These are phyloP conservation scores for Ommatoiulus sabulosus DNA, from an alignment of 2,888 invertebrate genomes.

Conservation along the genomic window DNA sequence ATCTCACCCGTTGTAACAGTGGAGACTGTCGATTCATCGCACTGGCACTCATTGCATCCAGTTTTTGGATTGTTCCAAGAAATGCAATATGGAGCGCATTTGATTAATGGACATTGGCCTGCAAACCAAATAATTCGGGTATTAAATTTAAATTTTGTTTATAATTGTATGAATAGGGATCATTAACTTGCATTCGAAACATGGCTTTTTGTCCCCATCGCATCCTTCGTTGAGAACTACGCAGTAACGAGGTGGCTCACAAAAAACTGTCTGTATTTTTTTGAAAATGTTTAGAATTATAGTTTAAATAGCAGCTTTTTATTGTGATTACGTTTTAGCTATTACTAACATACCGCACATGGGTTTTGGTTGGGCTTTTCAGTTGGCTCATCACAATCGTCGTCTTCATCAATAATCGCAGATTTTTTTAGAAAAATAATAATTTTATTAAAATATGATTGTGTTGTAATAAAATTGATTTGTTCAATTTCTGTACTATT, in stretches of 20 bases:
- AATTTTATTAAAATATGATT: not conserved
- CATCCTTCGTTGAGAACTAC: not conserved
- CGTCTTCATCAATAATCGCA: no score
- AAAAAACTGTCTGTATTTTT: not conserved
- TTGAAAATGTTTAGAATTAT: not conserved
- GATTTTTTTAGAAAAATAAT: no score
- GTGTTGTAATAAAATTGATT: no score
- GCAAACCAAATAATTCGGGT: no score
- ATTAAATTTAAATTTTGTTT: no score
- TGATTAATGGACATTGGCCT: not conserved
- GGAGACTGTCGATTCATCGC: not conserved
- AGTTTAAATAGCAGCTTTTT: not conserved
- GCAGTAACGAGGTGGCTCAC: not conserved
- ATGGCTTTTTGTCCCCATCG: not conserved
- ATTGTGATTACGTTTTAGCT: not conserved
- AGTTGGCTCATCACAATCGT: no score
- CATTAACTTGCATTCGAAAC: not conserved
- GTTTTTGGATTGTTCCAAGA: not conserved
- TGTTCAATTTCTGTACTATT: no score
- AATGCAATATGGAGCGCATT: not conserved
- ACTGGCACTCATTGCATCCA: not conserved
- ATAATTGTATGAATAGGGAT: no score
- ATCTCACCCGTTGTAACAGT: no score
- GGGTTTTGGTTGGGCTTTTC: no score
- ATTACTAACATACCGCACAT: not conserved